A percentile compares a stretch with the other conserved stretches of the same genome.
phyloP scores from a whole-genome alignment of 2,797 vertebrate species.

The Botia almorhae region DNA sequence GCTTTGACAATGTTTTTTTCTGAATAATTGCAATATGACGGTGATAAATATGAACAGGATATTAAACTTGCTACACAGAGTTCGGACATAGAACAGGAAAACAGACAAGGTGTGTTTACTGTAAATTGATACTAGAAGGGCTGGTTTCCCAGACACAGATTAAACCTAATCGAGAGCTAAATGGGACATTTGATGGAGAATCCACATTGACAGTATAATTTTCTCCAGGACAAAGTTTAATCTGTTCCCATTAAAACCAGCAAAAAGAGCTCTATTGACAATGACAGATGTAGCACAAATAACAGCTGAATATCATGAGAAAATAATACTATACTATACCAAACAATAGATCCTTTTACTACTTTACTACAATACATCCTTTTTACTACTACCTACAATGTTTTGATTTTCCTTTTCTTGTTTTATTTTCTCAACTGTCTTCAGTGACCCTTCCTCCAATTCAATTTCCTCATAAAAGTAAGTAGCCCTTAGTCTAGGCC shows the following conservation, averaged over 20 bases:
- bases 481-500: slow-evolving; percentile 37
- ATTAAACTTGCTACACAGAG: slow-evolving; percentile 28
- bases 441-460: slow-evolving; percentile 53
- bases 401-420: slow-evolving; percentile 18
- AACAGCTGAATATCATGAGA: slow-evolving; percentile 1
- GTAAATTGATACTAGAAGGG: slow-evolving; percentile 18
- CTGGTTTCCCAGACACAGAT: slow-evolving; percentile 34
- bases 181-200: slow-evolving; percentile 43
- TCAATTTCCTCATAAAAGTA: slow-evolving; percentile 58
- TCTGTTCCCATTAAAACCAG: slow-evolving; percentile 3
- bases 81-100: slow-evolving; percentile 8
- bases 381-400: neutral
- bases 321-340: slow-evolving; percentile 13
- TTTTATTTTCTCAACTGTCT: slow-evolving; percentile 36
- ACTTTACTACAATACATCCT: neutral
- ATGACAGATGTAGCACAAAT: slow-evolving; percentile 28
- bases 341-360: slow-evolving; percentile 2
- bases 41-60: slow-evolving; percentile 48
- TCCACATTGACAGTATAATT: slow-evolving; percentile 41
- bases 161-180: slow-evolving; percentile 41
- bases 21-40: slow-evolving; percentile 34
- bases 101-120: slow-evolving; percentile 27
- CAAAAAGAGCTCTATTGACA: slow-evolving; percentile 6
- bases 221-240: slow-evolving; percentile 41
- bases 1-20: slow-evolving; percentile 7